Conservation (phyloP, 1,140 invertebrate genomes). For the Drosophila athabasca region DNA sequence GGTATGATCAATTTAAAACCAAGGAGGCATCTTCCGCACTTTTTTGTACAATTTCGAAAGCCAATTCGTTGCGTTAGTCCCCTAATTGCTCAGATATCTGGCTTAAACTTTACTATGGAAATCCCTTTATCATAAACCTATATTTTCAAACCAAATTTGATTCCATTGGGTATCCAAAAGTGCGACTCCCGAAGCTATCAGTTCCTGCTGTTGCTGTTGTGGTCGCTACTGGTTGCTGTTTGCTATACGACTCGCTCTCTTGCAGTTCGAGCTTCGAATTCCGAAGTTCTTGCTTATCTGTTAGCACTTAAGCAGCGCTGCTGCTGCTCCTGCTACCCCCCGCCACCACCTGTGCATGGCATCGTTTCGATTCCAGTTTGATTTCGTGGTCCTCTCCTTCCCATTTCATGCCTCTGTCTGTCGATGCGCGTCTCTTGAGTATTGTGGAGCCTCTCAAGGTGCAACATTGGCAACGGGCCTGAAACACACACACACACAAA, state of each 20-base stretch:
- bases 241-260: slow-evolving; percentile 31
- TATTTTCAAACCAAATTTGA: too few species aligned
- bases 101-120: too few species aligned
- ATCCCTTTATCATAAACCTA: too few species aligned
- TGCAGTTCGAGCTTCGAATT: slow-evolving; percentile 24
- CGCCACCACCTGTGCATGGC: background rate
- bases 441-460: slow-evolving; percentile 57
- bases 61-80: too few species aligned
- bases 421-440: slow-evolving; percentile 35
- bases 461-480: slow-evolving; percentile 58
- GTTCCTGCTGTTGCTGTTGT: too few species aligned
- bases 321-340: slow-evolving; percentile 19
- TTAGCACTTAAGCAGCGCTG: slow-evolving; percentile 20
- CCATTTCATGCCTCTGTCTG: slow-evolving; percentile 8
- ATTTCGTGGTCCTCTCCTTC: slow-evolving; percentile 36
- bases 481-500: slow-evolving; percentile 2
- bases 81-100: too few species aligned
- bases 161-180: too few species aligned
- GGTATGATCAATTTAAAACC: background rate
- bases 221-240: background rate
- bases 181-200: too few species aligned
- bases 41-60: too few species aligned
- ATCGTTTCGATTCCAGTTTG: slow-evolving; percentile 54
- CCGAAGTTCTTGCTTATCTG: slow-evolving; percentile 15
- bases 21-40: background rate